Conservation (phyloP, 2,113 vertebrate species). For the Columba janthina region DNA sequence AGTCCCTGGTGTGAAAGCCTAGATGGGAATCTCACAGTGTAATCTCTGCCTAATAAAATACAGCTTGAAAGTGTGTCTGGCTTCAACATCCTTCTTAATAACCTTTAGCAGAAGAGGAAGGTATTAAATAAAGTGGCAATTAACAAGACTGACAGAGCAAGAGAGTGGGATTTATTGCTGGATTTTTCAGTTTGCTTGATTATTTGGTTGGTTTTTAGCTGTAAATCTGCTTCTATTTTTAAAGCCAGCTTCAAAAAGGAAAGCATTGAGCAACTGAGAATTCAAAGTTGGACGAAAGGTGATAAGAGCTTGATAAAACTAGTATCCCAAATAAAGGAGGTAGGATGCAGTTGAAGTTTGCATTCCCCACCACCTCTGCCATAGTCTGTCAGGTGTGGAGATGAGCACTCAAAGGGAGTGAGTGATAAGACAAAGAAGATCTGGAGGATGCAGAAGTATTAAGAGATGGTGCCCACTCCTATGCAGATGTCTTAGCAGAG, state of each 20-base stretch:
- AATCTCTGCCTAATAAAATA: constrained; percentile 24
- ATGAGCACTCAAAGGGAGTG: neutral
- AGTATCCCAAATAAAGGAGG: neutral
- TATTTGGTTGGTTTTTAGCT: neutral
- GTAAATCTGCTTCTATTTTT: neutral
- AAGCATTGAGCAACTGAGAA: neutral
- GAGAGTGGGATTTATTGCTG: neutral
- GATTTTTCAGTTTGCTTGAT: neutral
- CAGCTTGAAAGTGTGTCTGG: neutral
- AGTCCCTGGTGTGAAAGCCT: neutral
- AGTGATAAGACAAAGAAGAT: neutral
- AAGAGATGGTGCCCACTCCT: neutral
- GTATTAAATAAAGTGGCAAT: constrained; percentile 42
- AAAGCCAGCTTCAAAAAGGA: neutral
- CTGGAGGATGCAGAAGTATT: neutral
- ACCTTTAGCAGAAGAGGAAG: constrained; percentile 20
- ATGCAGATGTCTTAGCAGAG: neutral
- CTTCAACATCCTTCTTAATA: constrained; percentile 24
- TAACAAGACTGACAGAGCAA: constrained; percentile 36
- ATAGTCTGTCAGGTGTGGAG: neutral
- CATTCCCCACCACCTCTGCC: accelerated
- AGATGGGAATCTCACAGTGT: constrained; percentile 8
- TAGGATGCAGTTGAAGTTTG: neutral
- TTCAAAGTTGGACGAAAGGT: neutral
- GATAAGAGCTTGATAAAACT: neutral